Base-by-base conservation (phyloP, 1,140 invertebrate genomes). In the Lasaia peninsularis region DNA sequence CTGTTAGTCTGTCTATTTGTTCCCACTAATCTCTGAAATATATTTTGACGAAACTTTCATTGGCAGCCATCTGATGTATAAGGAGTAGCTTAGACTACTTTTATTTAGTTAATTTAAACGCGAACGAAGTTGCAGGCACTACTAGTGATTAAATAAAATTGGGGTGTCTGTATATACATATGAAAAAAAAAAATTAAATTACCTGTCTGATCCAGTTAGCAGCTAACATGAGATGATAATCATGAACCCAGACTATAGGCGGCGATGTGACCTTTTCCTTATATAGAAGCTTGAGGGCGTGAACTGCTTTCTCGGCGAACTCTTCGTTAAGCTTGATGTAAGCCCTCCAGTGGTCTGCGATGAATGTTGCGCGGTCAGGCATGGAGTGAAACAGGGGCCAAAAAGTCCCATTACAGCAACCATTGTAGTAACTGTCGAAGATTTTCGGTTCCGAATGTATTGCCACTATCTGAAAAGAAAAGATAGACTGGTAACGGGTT, bases 321-420 rank as follows among this genome's bases (percentile, higher is more conserved):
- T 94, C 90, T 67, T 95, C 92, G 69, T 98, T 98, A 6, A 96
- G 94, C 57, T 91, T 91, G 16, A 93, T 92, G 83, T 97, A 98
- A 11, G 95, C 93, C 72, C 92, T 91, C 96, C 96, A 98, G 65
- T 96, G 92, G 51, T 96, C 94, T 0, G 91, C 92, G 49, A 92
- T 93, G 74, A 96, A 96, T 18, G 93, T 92, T 6, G 95, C 94
- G 21, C 93, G 82, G 60, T 92, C 96, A 0, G 96, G 95, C 96
- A 97, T 97, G 1, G 95, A 97, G 74, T 97, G 96, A 73, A 97
- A 97, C 2, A 97, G 86, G 0, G 96, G 96, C 96, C 96, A 98
- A 73, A 97, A 96, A 0, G 95, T 96, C 3, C 94, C 96, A 77
- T 98, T 98, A 77, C 96, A 97, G 77, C 95, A 97, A 0, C 96